Base-by-base conservation (phyloP, 2,888 invertebrate genomes). In the Sycophila texana region DNA sequence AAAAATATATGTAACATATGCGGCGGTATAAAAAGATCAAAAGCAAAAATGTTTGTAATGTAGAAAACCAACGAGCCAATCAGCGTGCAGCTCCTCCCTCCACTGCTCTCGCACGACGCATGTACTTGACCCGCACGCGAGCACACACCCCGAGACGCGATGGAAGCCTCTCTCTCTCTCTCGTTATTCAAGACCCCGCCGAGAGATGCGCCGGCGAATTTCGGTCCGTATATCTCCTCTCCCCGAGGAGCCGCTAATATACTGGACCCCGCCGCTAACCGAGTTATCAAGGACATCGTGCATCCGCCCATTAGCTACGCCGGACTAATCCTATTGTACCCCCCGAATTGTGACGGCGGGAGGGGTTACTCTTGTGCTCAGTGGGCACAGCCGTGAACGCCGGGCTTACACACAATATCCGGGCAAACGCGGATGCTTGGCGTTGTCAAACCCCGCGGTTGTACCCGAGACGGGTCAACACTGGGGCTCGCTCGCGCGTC, bases 51-150 rank as follows among this genome's bases (percentile, higher is more conserved):
- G 87, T 63, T 63, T 88, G 86, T 87, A 88, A 75, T 77, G 70
- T 77, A 79, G 66, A 76, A 80, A 90, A 89, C 88, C 90, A 90
- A 89, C 89, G 89, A 90, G 89, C 88, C 89, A 90, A 89, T 89
- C 89, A 89, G 89, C 88, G 89, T 89, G 88, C 86, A 88, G 89
- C 88, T 88, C 87, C 84, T 85, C 84, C 86, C 87, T 87, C 87
- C 87, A 87, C 87, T 86, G 83, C 84, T 85, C 87, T 84, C 84
- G 83, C 79, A 79, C 82, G 83, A 84, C 79, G 82, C 39, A 63
- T 63, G 7, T n/a, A 30, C 12, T 10, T 22, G 14, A 82, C 82
- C 82, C 84, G 83, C 84, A 84, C 83, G 39, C 77, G 65, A 22
- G 65, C 70, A 47, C 68, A 82, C 81, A 80, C 84, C 85, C 86